A percentile compares a stretch with the other conserved stretches of the same genome.
These are phyloP conservation scores for Gracilinanus agilis DNA, from an alignment of 2,113 vertebrate species.

Conservation along the genomic window DNA sequence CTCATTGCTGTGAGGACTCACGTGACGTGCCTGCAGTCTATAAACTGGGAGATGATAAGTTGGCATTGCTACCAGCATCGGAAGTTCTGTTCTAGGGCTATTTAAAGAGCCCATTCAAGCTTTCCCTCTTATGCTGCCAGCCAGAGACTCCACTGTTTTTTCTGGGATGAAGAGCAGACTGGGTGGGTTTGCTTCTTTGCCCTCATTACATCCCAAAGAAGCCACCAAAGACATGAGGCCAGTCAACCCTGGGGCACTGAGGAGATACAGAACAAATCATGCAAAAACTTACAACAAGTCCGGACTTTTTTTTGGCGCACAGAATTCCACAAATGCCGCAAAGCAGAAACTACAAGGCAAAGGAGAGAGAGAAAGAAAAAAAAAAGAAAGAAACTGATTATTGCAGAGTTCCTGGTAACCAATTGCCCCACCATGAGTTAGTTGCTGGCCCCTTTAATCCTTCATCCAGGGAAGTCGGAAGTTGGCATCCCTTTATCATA, in stretches of 20 bases:
- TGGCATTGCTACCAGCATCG: slow-evolving; percentile 23
- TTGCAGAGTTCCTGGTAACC: slow-evolving; percentile 20
- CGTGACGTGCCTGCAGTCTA: slow-evolving; percentile 5
- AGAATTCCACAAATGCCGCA: slow-evolving; percentile 97
- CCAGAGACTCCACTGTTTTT: slow-evolving; percentile 58
- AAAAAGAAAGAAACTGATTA: slow-evolving; percentile 56
- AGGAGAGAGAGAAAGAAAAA: slow-evolving; percentile 7
- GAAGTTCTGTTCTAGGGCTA: slow-evolving; percentile 27
- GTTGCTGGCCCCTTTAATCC: slow-evolving; percentile 26
- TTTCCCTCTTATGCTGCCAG: slow-evolving; percentile 53
- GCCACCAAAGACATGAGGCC: not conserved
- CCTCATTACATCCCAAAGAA: slow-evolving; percentile 53
- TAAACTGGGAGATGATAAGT: slow-evolving; percentile 11
- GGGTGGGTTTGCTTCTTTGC: slow-evolving; percentile 41
- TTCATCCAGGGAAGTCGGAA: slow-evolving; percentile 29
- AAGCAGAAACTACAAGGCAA: slow-evolving; percentile 92
- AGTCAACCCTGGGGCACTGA: slow-evolving; percentile 52
- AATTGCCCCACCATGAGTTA: not conserved
- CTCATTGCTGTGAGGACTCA: not conserved
- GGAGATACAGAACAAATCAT: slow-evolving; percentile 46
- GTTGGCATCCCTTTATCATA: not conserved
- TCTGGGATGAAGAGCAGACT: slow-evolving; percentile 44
- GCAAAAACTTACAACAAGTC: slow-evolving; percentile 94
- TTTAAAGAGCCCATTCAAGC: slow-evolving; percentile 51
- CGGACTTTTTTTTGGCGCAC: slow-evolving; percentile 97